These are phyloP conservation scores for Zaprionus bogoriensis DNA, from an alignment of 2,888 invertebrate species.

Conservation along the genomic window DNA sequence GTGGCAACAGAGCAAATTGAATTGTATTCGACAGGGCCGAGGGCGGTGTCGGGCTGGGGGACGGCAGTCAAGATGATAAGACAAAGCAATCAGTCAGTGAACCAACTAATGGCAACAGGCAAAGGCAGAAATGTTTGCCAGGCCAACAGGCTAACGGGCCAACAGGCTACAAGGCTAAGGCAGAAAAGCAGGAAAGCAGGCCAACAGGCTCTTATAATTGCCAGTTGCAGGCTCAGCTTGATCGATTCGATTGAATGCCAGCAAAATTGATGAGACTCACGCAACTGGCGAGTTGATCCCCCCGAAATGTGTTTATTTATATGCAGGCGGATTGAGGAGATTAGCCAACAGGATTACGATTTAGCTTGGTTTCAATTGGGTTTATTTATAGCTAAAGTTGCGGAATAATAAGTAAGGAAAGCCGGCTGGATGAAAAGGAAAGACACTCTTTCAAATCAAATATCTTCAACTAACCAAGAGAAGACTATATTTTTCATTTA, in stretches of 20 bases:
- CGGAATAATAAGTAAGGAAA: background rate
- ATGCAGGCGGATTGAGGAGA: background rate
- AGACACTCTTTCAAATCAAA: too few species aligned
- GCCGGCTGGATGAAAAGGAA: background rate
- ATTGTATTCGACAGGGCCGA: slow-evolving; percentile 63
- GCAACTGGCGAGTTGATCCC: slow-evolving; percentile 2
- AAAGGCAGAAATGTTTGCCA: slow-evolving; percentile 34
- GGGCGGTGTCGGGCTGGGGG: background rate
- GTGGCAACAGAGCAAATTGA: slow-evolving; percentile 67
- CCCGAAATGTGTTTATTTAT: background rate
- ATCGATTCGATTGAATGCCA: slow-evolving; percentile 48
- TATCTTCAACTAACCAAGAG: too few species aligned
- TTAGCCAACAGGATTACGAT: background rate
- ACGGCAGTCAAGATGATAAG: slow-evolving; percentile 55
- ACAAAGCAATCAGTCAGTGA: slow-evolving; percentile 76
- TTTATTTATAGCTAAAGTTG: background rate
- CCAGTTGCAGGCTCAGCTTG: slow-evolving; percentile 25
- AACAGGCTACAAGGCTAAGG: background rate
- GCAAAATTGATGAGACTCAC: slow-evolving; percentile 27
- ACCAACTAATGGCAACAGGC: slow-evolving; percentile 38
- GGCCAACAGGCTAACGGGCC: background rate
- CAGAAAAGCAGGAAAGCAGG: background rate
- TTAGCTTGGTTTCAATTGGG: background rate
- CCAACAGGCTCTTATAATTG: slow-evolving; percentile 54
- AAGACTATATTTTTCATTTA: too few species aligned